Percentiles rank a stretch among this genome's conserved stretches.
Evolutionary conservation across 2,797 vertebrate species (phyloP).

Genomic region (Octomys mimax): DNA sequence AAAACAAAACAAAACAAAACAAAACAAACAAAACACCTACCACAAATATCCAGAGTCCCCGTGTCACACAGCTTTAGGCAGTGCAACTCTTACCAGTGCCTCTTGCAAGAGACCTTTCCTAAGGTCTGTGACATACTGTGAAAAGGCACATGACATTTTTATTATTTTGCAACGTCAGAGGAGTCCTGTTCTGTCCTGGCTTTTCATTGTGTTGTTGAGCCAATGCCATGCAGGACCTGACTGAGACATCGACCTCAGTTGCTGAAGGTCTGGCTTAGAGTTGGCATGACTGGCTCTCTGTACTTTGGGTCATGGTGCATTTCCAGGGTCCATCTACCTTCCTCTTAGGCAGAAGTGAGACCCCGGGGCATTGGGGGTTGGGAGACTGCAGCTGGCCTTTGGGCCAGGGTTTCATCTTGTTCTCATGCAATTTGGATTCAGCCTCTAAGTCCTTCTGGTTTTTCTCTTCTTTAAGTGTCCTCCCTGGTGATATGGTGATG

Average conservation of each 20-base stretch:
- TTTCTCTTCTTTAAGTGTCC: no score
- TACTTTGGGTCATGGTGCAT: background rate
- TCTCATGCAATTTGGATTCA: background rate
- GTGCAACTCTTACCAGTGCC: background rate
- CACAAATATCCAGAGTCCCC: background rate
- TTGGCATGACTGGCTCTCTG: background rate
- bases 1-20: no score
- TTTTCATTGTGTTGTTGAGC: background rate
- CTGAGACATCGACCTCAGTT: background rate
- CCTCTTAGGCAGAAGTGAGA: no score
- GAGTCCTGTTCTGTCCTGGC: background rate
- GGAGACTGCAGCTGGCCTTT: background rate
- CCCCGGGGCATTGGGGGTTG: no score
- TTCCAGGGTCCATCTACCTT: background rate
- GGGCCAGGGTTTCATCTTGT: background rate
- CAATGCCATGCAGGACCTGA: background rate
- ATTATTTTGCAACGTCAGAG: background rate
- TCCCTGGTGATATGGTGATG: background rate
- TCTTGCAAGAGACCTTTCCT: background rate
- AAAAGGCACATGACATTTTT: background rate
- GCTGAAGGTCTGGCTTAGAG: background rate
- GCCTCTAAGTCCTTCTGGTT: background rate
- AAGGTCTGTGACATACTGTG: background rate
- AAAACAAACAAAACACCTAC: no score
- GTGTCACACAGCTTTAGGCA: background rate